Evolutionary conservation across 1,140 invertebrate species (phyloP).

Genomic region (Helicorthomorpha holstii): DNA sequence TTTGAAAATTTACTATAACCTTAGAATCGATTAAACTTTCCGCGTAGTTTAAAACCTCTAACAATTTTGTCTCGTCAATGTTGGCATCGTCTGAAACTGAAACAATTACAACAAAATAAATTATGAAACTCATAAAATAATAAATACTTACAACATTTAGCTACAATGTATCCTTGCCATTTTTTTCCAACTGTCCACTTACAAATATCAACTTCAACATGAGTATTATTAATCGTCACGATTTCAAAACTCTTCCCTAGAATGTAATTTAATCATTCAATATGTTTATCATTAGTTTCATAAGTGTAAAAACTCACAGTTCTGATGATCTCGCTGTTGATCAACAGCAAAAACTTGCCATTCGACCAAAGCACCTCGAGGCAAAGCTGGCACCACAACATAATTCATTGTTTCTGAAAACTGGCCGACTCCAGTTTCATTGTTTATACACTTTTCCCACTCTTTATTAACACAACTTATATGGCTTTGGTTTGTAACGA

Average conservation of each 20-base stretch:
- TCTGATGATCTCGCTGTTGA: neutral
- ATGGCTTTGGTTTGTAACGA: conserved; percentile 17
- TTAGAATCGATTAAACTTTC: no score
- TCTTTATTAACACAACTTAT: conserved; percentile 46
- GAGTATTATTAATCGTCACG: neutral
- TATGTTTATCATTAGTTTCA: neutral
- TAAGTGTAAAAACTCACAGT: neutral
- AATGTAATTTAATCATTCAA: neutral
- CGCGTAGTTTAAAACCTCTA: no score
- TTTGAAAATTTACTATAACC: no score
- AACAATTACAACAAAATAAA: no score
- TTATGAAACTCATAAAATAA: no score
- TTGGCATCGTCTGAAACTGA: no score
- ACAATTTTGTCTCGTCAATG: no score
- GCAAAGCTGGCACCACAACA: conserved; percentile 60
- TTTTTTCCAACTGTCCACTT: no score
- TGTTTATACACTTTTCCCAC: conserved; percentile 52
- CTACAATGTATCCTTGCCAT: no score
- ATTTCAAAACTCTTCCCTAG: neutral
- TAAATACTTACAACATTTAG: no score
- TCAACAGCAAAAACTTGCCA: conserved; percentile 76
- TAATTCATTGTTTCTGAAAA: conserved; percentile 58
- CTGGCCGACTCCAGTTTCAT: conserved; percentile 55
- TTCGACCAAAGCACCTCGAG: conserved; percentile 62
- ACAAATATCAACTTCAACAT: no score